These are phyloP conservation scores for Lobophora halterata DNA, from an alignment of 2,888 invertebrate genomes.

Conservation along the genomic window DNA sequence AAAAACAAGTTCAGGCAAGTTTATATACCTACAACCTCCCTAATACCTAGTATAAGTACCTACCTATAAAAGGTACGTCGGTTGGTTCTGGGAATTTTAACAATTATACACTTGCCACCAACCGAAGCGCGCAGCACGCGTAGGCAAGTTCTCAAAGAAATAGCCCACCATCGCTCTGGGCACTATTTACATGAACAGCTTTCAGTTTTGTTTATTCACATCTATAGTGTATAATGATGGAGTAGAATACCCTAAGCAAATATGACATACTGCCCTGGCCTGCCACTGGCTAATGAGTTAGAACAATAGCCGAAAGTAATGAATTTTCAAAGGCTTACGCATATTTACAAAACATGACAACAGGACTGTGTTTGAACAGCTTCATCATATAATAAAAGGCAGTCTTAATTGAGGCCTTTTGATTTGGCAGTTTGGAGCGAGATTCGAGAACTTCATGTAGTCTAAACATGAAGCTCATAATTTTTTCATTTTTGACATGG, in stretches of 20 bases:
- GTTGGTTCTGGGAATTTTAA: too few species aligned
- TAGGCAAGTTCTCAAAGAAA: too few species aligned
- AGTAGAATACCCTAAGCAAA: too few species aligned
- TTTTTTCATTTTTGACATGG: conserved; percentile 8
- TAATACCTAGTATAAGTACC: too few species aligned
- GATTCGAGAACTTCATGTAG: conserved; percentile 9
- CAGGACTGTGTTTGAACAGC: conserved; percentile 16
- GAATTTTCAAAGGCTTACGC: conserved; percentile 13
- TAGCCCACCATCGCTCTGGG: too few species aligned
- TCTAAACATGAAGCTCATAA: conserved; percentile 13
- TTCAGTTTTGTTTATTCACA: conserved; percentile 1
- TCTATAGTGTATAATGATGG: neutral
- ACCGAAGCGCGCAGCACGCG: too few species aligned
- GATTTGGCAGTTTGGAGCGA: conserved; percentile 11
- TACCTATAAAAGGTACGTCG: too few species aligned
- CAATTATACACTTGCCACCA: too few species aligned
- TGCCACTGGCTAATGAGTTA: conserved; percentile 1
- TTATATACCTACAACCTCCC: too few species aligned
- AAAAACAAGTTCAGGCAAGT: too few species aligned
- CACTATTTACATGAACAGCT: too few species aligned
- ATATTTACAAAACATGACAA: conserved; percentile 11
- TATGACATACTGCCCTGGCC: neutral
- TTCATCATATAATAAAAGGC: conserved; percentile 13
- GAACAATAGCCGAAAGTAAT: conserved; percentile 11
- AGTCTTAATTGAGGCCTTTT: conserved; percentile 2